Base-by-base conservation (phyloP, 1,140 invertebrate species). In the Anagrus nilaparvatae region DNA sequence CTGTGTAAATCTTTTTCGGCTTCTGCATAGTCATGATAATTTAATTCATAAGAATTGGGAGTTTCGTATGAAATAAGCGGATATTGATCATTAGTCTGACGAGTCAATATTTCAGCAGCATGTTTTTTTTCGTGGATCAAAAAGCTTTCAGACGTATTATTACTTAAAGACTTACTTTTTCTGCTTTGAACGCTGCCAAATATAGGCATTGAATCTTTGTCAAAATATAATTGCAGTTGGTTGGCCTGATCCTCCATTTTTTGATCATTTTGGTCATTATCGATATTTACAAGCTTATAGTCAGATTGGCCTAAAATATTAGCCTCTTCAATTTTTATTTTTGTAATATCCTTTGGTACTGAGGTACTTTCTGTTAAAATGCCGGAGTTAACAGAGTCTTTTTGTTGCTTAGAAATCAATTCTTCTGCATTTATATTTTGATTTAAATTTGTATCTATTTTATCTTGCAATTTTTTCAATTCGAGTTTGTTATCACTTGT, bases 111-210 rank as follows among this genome's bases (percentile, higher is more conserved):
- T 39, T 20, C 3, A n/a, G 16, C 8, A 0, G 16, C 17, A 5
- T 17, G 7, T 28, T 38, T 10, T 13, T 28, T 28, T 28, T 28
- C 5, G 19, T 9, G 25, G 13, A 6, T 36, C 16, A n/a, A 16
- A 4, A 13, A 4, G 9, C 7, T 12, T 19, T 30, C 13, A n/a
- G 2, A 13, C 9, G n/a, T 21, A 10, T 41, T 25, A 5, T 35
- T 43, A 16, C 21, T 40, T 10, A 17, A 34, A 19, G 16, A 24
- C 43, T 33, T 50, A 17, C 51, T 59, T 47, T 48, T 60, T 43
- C 60, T 56, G 46, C 58, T 49, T 44, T 59, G 56, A 25, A 66
- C 55, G 49, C 63, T 68, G 38, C 63, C 63, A 24, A 68, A 66
- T 13, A 67, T 31, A 16, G 56, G 42, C 13, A 48, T 27, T 9